A percentile compares a stretch with the other conserved stretches of the same genome.
Conservation (phyloP, 2,797 vertebrate genomes). For the Sandelia bainsii region DNA sequence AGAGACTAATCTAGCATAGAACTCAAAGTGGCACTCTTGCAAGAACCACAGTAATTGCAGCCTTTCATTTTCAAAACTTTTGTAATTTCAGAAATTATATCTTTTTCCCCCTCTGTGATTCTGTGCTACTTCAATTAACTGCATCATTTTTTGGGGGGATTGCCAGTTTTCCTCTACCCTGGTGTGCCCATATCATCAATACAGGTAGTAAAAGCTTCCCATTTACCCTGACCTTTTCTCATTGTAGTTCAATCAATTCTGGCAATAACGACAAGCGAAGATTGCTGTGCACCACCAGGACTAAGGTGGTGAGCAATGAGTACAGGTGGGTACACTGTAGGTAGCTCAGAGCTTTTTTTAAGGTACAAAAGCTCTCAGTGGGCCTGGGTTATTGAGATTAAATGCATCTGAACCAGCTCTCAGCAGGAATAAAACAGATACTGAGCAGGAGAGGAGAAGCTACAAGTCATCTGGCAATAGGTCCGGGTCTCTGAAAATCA, state of each 20-base stretch:
- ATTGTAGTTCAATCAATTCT: slow-evolving; percentile 65
- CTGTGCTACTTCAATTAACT: slow-evolving; percentile 5
- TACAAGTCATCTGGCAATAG: slow-evolving; percentile 3
- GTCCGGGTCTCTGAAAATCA: slow-evolving; percentile 14
- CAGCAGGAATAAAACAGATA: slow-evolving; percentile 42
- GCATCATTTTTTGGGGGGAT: slow-evolving; percentile 16
- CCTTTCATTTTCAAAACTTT: slow-evolving; percentile 24
- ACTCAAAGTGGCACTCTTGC: slow-evolving; percentile 22
- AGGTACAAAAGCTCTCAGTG: slow-evolving; percentile 58
- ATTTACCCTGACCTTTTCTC: slow-evolving; percentile 64
- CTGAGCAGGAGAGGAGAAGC: slow-evolving; percentile 17
- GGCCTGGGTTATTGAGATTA: slow-evolving; percentile 43
- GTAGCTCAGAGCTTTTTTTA: slow-evolving; percentile 52
- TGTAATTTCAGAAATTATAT: slow-evolving; percentile 10
- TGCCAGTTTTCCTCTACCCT: neutral
- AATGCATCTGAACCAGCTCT: slow-evolving; percentile 43
- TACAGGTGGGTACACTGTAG: slow-evolving; percentile 16
- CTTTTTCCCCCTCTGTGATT: slow-evolving; percentile 8
- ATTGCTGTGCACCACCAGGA: slow-evolving; percentile 26
- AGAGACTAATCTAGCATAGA: slow-evolving; percentile 36
- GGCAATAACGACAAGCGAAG: slow-evolving; percentile 51
- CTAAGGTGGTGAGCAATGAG: slow-evolving; percentile 29
- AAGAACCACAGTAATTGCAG: slow-evolving; percentile 14
- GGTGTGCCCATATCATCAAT: slow-evolving; percentile 23
- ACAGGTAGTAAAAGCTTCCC: slow-evolving; percentile 48